Conservation (phyloP, 2,113 vertebrate genomes). For the Poeciliopsis prolifica region DNA sequence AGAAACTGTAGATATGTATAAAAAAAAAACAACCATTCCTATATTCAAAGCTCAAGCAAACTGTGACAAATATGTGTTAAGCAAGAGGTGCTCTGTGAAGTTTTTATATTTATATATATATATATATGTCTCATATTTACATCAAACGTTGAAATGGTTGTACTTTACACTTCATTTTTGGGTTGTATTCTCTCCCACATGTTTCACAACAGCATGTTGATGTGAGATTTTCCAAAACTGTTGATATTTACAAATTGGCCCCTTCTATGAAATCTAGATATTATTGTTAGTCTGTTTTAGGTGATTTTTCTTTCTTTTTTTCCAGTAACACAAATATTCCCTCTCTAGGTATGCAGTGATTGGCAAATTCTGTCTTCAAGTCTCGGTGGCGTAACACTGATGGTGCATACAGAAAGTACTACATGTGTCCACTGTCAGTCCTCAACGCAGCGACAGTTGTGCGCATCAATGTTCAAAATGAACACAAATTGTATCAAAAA, state of each 20-base stretch:
- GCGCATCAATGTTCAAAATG: slow-evolving; percentile 39
- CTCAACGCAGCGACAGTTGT: slow-evolving; percentile 33
- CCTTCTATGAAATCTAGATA: slow-evolving; percentile 32
- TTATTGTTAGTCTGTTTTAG: slow-evolving; percentile 39
- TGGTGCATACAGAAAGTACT: slow-evolving; percentile 24
- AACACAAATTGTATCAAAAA: slow-evolving; percentile 36
- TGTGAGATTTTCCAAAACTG: slow-evolving; percentile 9
- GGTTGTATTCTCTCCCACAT: slow-evolving; percentile 54
- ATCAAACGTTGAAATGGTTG: slow-evolving; percentile 55
- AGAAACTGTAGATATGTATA: slow-evolving; percentile 64
- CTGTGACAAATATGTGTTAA: slow-evolving; percentile 77
- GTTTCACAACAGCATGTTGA: slow-evolving; percentile 56
- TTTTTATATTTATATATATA: slow-evolving; percentile 47
- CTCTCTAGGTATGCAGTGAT: slow-evolving; percentile 46
- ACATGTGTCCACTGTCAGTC: slow-evolving; percentile 17
- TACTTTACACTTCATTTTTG: slow-evolving; percentile 33
- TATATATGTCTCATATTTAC: slow-evolving; percentile 75
- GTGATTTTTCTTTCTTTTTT: background rate
- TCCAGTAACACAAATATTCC: slow-evolving; percentile 77
- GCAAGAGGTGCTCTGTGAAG: slow-evolving; percentile 85
- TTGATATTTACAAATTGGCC: slow-evolving; percentile 76
- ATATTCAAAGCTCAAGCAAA: slow-evolving; percentile 72
- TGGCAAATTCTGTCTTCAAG: slow-evolving; percentile 69
- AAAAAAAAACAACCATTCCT: slow-evolving; percentile 60
- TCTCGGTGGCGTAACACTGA: slow-evolving; percentile 66